These are phyloP conservation scores for Fistularia commersonii DNA, from an alignment of 2,797 vertebrate genomes.

Conservation along the genomic window DNA sequence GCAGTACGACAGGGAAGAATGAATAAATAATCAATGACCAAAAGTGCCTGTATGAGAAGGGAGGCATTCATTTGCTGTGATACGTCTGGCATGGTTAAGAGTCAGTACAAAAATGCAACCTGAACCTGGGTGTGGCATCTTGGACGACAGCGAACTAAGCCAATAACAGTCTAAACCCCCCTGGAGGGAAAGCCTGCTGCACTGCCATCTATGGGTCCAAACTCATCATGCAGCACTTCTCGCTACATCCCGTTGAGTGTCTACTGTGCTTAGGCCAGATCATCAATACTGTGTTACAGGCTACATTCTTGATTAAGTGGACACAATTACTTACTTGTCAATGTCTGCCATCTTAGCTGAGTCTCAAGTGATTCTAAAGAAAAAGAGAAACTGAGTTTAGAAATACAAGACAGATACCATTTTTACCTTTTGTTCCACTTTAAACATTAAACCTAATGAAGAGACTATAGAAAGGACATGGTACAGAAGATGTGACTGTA, in stretches of 20 bases:
- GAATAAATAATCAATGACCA: too few relatives aligned
- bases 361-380: slow-evolving; percentile 71
- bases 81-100: background rate
- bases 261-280: too few relatives aligned
- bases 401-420: slow-evolving; percentile 1
- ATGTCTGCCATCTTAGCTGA: slow-evolving; percentile 89
- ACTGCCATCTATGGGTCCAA: too few relatives aligned
- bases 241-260: too few relatives aligned
- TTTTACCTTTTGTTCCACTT: too few relatives aligned
- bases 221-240: too few relatives aligned
- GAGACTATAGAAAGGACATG: too few relatives aligned
- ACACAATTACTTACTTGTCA: slow-evolving; percentile 88
- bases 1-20: background rate
- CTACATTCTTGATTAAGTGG: background rate
- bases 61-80: too few relatives aligned
- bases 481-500: too few relatives aligned
- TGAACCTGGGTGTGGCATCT: background rate
- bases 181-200: too few relatives aligned
- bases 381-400: slow-evolving; percentile 22
- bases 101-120: background rate
- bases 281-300: background rate
- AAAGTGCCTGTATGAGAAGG: too few relatives aligned
- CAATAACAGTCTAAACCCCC: slow-evolving; percentile 8
- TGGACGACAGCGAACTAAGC: background rate
- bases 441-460: too few relatives aligned